A percentile compares a stretch with the other conserved stretches of the same genome.
These are phyloP conservation scores for Ditula angustiorana DNA, from an alignment of 2,888 invertebrate species.

Conservation along the genomic window DNA sequence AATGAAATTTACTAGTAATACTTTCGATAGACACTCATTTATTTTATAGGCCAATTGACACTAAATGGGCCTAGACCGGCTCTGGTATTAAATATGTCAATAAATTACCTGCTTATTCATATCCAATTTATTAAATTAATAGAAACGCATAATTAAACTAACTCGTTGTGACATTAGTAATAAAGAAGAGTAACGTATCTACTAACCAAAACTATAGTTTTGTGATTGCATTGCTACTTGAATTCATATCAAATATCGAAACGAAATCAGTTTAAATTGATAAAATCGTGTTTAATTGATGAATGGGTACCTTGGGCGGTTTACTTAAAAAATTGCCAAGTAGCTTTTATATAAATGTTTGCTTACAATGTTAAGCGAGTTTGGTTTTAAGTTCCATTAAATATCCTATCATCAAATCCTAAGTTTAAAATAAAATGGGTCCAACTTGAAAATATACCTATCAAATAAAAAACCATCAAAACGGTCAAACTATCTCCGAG, in stretches of 20 bases:
- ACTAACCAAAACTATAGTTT: not conserved
- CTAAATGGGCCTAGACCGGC: conserved; percentile 47
- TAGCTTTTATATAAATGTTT: too few species aligned
- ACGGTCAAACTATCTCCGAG: too few species aligned
- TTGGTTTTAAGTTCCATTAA: too few species aligned
- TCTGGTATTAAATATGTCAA: conserved; percentile 14
- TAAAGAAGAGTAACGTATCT: not conserved
- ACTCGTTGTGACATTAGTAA: conserved; percentile 20
- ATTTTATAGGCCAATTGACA: conserved; percentile 64
- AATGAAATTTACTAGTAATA: conserved; percentile 2
- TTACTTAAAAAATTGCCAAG: too few species aligned
- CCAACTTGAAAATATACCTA: too few species aligned
- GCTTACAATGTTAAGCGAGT: too few species aligned
- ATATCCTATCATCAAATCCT: too few species aligned
- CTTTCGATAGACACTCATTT: conserved; percentile 48
- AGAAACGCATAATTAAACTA: conserved; percentile 14
- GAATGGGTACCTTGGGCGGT: too few species aligned
- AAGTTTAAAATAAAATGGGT: too few species aligned
- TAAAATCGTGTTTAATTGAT: too few species aligned
- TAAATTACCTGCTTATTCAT: conserved; percentile 15
- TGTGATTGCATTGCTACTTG: not conserved
- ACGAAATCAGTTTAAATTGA: not conserved
- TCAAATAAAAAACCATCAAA: too few species aligned
- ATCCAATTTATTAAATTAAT: not conserved
- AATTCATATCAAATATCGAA: not conserved